These are phyloP conservation scores for Phaetusa simplex DNA, from an alignment of 2,113 vertebrate genomes.

Conservation along the genomic window DNA sequence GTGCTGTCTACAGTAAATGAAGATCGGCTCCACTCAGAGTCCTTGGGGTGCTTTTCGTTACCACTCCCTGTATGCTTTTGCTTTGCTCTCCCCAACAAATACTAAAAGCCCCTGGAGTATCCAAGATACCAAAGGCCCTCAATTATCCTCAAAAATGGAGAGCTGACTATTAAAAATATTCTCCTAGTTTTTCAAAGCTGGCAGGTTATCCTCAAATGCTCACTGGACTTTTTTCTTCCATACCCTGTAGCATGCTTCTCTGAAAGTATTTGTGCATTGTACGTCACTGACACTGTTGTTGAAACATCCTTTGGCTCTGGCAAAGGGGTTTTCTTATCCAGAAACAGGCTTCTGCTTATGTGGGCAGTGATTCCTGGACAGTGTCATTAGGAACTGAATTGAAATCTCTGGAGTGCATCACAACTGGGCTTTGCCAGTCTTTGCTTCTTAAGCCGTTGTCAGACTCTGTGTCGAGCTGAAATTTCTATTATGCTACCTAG, in stretches of 20 bases:
- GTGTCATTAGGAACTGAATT: neutral
- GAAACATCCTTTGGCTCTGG: neutral
- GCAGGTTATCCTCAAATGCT: neutral
- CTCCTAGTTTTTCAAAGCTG: neutral
- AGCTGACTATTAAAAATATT: neutral
- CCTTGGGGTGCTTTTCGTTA: neutral
- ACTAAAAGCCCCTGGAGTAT: neutral
- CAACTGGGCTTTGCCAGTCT: neutral
- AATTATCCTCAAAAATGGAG: neutral
- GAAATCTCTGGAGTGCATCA: constrained; percentile 54
- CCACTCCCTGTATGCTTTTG: neutral
- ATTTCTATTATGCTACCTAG: constrained; percentile 55
- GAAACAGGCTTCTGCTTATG: neutral
- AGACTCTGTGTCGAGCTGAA: constrained; percentile 29
- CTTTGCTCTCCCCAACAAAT: neutral
- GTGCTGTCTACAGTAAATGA: neutral
- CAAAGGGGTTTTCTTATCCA: neutral
- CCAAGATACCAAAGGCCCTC: neutral
- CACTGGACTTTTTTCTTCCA: neutral
- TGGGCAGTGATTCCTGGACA: constrained; percentile 32
- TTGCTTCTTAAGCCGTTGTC: neutral
- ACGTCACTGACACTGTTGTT: neutral
- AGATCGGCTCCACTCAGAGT: neutral
- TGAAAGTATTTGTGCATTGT: neutral
- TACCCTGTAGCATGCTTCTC: neutral